Evolutionary conservation across 2,888 invertebrate species (phyloP).

Genomic region (Halictus ligatus): DNA sequence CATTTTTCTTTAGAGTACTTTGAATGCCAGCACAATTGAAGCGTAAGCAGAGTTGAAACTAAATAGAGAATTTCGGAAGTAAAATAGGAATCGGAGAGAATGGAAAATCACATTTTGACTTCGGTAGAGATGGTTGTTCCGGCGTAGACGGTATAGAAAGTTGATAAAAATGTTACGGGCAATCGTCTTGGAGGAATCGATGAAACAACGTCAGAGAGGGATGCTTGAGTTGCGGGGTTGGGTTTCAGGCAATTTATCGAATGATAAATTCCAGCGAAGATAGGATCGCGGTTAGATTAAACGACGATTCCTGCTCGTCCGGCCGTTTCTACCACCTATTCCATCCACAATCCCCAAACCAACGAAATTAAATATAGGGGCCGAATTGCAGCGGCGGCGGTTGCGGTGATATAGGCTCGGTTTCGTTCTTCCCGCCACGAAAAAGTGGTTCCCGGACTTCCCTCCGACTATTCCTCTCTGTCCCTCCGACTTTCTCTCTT

Average conservation of each 20-base stretch:
- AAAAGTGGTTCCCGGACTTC: constrained; percentile 59
- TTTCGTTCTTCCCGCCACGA: constrained; percentile 30
- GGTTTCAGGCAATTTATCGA: constrained; percentile 79
- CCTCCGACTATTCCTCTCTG: constrained; percentile 32
- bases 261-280: constrained; percentile 83
- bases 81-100: no score
- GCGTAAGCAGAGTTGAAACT: no score
- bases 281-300: constrained; percentile 84
- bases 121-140: neutral
- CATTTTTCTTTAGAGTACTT: no score
- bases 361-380: constrained; percentile 82
- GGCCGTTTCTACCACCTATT: constrained; percentile 61
- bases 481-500: neutral
- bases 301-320: constrained; percentile 78
- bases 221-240: constrained; percentile 24
- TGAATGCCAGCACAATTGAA: no score
- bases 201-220: constrained; percentile 35
- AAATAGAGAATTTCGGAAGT: no score
- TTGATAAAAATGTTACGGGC: neutral
- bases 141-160: neutral
- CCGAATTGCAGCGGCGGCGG: constrained; percentile 80
- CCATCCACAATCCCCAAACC: constrained; percentile 67
- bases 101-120: neutral
- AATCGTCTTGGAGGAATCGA: constrained; percentile 42
- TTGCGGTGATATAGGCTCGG: constrained; percentile 75